Base-by-base conservation (phyloP, 1,140 invertebrate genomes). In the Heliconius melpomene region DNA sequence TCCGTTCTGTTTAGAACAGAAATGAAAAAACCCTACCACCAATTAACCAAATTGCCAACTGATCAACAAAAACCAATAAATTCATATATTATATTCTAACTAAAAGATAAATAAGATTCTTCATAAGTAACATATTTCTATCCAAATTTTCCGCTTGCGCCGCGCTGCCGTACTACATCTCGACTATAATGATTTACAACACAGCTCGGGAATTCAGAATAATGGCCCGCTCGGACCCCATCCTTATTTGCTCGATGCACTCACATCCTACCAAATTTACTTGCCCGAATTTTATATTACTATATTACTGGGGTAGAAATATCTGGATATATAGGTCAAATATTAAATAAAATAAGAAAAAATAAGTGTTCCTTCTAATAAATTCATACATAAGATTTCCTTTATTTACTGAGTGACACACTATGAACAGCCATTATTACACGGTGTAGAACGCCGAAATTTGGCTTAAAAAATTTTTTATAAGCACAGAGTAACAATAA, bases 171-270 rank as follows among this genome's bases (percentile, higher is more conserved):
- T 72, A 66, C 60, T 66, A 74, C 72, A 74, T 79, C 72, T 46
- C 77, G 77, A 74, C 32, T 79, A 79, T 74, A 74, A 74, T 79
- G 77, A 79, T 79, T 74, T 79, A 79, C 77, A 74, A 46, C 72
- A n/a, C 54, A 50, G 40, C 73, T 72, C 72, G 72, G 54, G 74
- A 79, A 74, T 79, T 74, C 72, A 74, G 72, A 79, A 79, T 74
- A 78, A 79, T 72, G 72, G 32, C 77, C 77, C 36, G 72, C 52
- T 72, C 72, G 72, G 74, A 76, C 66, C 73, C 38, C 73, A 74
- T 79, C 80, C 77, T 79, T 83, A 83, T 83, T 83, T 81, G 76
- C 82, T 75, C 78, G 82, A 83, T 83, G 84, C 83, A 81, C 81
- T 80, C 82, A 74, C 82, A 78, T 82, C 73, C 78, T 79, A 81